Percentiles rank a stretch among this genome's conserved stretches.
phyloP scores from a whole-genome alignment of 2,888 invertebrate genomes.

The Cremastinae sp. region DNA sequence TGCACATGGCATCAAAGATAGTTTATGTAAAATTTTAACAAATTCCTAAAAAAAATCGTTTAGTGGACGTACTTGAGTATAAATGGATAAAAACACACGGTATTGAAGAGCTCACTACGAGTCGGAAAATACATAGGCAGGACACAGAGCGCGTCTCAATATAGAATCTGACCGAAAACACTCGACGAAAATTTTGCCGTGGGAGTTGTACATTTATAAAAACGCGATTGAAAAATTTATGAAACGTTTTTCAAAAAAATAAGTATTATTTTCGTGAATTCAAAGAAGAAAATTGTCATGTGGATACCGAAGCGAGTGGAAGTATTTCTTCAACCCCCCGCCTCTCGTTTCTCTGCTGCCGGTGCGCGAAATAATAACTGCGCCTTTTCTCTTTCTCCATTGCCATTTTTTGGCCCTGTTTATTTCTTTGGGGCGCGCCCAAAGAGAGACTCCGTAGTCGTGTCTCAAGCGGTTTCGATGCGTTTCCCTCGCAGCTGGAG shows the following conservation, averaged over 20 bases:
- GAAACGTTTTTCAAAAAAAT: neutral
- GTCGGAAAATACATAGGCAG: constrained; percentile 52
- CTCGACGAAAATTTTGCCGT: constrained; percentile 11
- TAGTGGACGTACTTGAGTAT: neutral
- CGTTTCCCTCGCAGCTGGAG: constrained; percentile 61
- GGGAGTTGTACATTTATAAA: constrained; percentile 22
- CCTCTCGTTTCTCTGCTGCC: neutral
- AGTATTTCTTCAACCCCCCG: neutral
- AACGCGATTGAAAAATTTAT: neutral
- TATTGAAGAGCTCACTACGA: constrained; percentile 9
- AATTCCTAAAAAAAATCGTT: no score
- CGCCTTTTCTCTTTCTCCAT: neutral
- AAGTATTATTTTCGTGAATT: neutral
- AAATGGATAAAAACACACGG: constrained; percentile 41
- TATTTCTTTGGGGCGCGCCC: constrained; percentile 3
- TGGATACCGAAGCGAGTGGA: no score
- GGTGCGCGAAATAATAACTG: neutral
- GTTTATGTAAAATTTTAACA: no score
- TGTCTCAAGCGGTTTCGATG: constrained; percentile 35
- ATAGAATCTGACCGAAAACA: constrained; percentile 45
- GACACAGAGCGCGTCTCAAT: constrained; percentile 37
- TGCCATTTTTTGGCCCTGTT: neutral
- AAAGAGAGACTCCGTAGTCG: no score
- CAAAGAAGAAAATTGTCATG: neutral
- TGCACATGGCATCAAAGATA: no score